These are phyloP conservation scores for Petrolisthes manimaculis DNA, from an alignment of 2,888 invertebrate species.

Conservation along the genomic window DNA sequence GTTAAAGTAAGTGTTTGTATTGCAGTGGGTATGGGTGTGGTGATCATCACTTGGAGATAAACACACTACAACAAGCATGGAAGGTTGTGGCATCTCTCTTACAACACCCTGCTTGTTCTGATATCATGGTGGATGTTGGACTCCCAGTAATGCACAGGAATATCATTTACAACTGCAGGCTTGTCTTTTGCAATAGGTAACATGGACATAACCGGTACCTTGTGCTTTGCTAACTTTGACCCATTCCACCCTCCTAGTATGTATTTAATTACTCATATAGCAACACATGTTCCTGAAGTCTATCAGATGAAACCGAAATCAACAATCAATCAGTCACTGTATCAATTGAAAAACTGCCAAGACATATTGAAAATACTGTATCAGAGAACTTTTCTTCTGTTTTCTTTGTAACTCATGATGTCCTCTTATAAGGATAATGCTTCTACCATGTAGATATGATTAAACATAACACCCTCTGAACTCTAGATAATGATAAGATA, in stretches of 20 bases:
- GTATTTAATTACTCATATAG: not conserved
- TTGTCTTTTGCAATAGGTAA: slow-evolving; percentile 86
- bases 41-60: slow-evolving; percentile 96
- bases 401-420: no score
- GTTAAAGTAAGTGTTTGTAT: slow-evolving; percentile 43
- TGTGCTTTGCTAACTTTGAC: not conserved
- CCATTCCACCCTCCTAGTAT: not conserved
- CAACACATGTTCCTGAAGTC: not conserved
- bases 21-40: slow-evolving; percentile 95
- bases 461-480: no score
- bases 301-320: not conserved
- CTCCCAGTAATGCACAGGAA: slow-evolving; percentile 97
- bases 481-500: no score
- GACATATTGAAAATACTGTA: no score
- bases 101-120: slow-evolving; percentile 82
- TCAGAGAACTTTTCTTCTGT: no score
- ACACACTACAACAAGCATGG: slow-evolving; percentile 96
- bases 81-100: slow-evolving; percentile 89
- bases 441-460: no score
- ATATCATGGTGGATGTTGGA: slow-evolving; percentile 94
- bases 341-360: no score
- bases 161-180: slow-evolving; percentile 94
- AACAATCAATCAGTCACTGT: not conserved
- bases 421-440: no score
- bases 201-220: slow-evolving; percentile 51